Evolutionary conservation across 1,140 invertebrate species (phyloP).

Genomic region (Archivesica marissinica): DNA sequence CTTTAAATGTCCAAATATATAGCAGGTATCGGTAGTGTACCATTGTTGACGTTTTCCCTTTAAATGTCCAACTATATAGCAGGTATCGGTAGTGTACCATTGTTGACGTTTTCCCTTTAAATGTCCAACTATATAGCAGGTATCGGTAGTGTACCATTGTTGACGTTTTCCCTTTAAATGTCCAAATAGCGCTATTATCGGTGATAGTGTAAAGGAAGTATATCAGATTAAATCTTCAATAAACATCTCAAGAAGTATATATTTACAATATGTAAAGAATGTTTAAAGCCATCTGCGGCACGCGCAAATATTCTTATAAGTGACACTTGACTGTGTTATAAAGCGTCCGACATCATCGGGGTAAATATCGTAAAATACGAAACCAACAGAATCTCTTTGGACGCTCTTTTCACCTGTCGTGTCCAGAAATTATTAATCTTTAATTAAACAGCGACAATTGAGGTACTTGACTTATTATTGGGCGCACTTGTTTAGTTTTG

Average conservation of each 20-base stretch:
- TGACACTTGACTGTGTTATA: not conserved
- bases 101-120: too few species aligned
- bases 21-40: too few species aligned
- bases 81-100: too few species aligned
- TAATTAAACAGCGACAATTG: conserved; percentile 32
- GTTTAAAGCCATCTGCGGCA: not conserved
- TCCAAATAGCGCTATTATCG: too few species aligned
- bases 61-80: too few species aligned
- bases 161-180: too few species aligned
- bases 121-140: too few species aligned
- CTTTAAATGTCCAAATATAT: too few species aligned
- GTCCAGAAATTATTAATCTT: conserved; percentile 42
- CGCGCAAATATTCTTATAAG: conserved; percentile 32
- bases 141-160: too few species aligned
- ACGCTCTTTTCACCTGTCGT: conserved; percentile 44
- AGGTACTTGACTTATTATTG: conserved; percentile 34
- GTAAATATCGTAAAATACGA: conserved; percentile 15
- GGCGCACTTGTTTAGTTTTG: conserved; percentile 26
- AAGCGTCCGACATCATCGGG: not conserved
- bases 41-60: too few species aligned
- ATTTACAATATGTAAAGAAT: not conserved
- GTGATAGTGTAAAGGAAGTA: too few species aligned
- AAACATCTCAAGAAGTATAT: not conserved
- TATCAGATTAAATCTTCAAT: not conserved
- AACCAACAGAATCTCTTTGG: not conserved